Percentiles rank a stretch among this genome's conserved stretches.
Evolutionary conservation across 2,888 invertebrate species (phyloP).

Genomic region (Phania funesta): DNA sequence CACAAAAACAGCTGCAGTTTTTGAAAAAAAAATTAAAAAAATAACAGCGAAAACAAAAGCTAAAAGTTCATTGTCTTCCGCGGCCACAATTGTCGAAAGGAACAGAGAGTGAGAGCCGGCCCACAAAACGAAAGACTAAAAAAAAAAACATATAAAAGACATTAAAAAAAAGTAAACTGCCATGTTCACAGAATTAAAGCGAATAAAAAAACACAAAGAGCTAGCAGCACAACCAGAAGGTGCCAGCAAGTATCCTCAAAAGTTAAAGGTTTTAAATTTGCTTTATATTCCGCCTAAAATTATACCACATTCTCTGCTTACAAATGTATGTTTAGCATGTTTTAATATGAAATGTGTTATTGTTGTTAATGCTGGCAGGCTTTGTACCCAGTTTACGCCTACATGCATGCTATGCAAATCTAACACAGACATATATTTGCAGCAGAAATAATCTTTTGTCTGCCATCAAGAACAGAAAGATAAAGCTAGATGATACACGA

Average conservation of each 20-base stretch:
- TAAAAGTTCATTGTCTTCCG: slow-evolving; percentile 64
- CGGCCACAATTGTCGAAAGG: slow-evolving; percentile 48
- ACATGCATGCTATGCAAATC: slow-evolving; percentile 55
- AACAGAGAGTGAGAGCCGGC: slow-evolving; percentile 13
- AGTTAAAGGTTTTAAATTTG: slow-evolving; percentile 43
- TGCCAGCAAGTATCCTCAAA: neutral
- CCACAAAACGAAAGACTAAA: slow-evolving; percentile 24
- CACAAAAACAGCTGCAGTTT: slow-evolving; percentile 56
- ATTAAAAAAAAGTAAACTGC: slow-evolving; percentile 55
- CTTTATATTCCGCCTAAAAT: slow-evolving; percentile 18
- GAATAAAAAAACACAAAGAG: slow-evolving; percentile 5
- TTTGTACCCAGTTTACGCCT: slow-evolving; percentile 50
- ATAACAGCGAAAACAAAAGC: slow-evolving; percentile 60
- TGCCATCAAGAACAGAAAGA: slow-evolving; percentile 57
- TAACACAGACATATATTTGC: slow-evolving; percentile 10
- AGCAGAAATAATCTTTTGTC: slow-evolving; percentile 62
- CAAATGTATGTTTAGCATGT: slow-evolving; percentile 56
- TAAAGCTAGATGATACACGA: neutral
- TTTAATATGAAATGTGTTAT: slow-evolving; percentile 22
- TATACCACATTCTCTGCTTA: slow-evolving; percentile 20
- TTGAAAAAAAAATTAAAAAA: neutral
- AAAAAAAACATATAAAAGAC: slow-evolving; percentile 9
- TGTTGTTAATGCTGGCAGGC: neutral
- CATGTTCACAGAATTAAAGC: neutral
- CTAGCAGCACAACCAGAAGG: neutral